Evolutionary conservation across 2,888 invertebrate genomes (phyloP).

Genomic region (Cosmia pyralina): DNA sequence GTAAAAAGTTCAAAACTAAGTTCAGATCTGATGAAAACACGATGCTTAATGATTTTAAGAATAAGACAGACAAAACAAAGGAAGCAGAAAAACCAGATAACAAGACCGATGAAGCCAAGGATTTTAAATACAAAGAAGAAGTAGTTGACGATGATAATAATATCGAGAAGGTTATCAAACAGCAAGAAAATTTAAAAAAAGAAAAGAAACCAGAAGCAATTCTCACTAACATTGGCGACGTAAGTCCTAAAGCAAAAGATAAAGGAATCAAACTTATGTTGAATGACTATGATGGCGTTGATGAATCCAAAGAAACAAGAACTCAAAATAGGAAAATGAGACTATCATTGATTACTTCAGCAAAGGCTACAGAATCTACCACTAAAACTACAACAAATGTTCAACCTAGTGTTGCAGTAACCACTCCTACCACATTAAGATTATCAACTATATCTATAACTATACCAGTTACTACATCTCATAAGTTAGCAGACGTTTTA

Average conservation of each 20-base stretch:
- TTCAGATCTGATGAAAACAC: neutral
- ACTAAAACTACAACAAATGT: neutral
- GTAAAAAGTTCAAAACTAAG: neutral
- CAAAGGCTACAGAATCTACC: too few relatives aligned
- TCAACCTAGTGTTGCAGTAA: neutral
- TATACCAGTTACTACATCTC: neutral
- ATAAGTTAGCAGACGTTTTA: neutral
- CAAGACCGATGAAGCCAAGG: neutral
- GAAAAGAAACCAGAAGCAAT: neutral
- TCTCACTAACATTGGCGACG: neutral
- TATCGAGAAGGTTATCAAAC: neutral
- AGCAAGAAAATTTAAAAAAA: too few relatives aligned
- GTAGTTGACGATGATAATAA: neutral
- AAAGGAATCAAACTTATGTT: neutral
- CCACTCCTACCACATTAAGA: neutral
- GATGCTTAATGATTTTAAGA: neutral
- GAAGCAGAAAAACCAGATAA: neutral
- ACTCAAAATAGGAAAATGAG: too few relatives aligned
- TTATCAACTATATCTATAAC: neutral
- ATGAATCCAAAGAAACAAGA: neutral
- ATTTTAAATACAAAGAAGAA: neutral
- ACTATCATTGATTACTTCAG: too few relatives aligned
- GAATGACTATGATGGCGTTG: neutral
- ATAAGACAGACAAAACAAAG: neutral
- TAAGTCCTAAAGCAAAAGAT: neutral